Conservation (phyloP, 2,797 vertebrate species). For the Cuniculus paca region DNA sequence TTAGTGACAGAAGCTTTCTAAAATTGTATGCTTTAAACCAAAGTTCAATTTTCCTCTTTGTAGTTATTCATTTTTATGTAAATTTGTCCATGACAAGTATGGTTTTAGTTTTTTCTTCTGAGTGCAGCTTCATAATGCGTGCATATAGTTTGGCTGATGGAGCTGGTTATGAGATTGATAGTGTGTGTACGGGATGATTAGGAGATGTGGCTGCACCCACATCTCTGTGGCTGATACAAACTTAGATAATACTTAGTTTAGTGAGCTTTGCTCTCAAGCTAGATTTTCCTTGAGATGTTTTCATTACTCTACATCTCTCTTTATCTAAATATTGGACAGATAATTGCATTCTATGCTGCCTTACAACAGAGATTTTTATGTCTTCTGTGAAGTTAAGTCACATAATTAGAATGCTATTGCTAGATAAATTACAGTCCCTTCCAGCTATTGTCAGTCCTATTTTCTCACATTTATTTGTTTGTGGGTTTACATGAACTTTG, state of each 20-base stretch:
- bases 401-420: neutral
- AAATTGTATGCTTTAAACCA: neutral
- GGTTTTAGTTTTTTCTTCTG: neutral
- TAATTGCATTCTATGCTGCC: neutral
- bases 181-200: neutral
- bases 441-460: neutral
- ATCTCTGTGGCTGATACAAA: slow-evolving; percentile 14
- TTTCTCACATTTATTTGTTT: neutral
- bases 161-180: neutral
- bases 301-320: neutral
- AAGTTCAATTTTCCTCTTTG: neutral
- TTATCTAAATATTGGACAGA: neutral
- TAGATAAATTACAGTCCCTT: neutral
- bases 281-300: neutral
- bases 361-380: slow-evolving; percentile 23
- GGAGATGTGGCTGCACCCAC: neutral
- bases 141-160: neutral
- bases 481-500: neutral
- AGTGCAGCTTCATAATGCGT: neutral
- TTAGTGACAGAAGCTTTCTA: neutral
- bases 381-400: neutral
- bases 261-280: neutral
- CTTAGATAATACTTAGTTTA: neutral
- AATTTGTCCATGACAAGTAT: neutral
- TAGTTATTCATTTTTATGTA: slow-evolving; percentile 32